Evolutionary conservation across 2,113 vertebrate genomes (phyloP), one percentile per base, ranked within the genome.

Genomic region (Cyprinodon tularosa): DNA sequence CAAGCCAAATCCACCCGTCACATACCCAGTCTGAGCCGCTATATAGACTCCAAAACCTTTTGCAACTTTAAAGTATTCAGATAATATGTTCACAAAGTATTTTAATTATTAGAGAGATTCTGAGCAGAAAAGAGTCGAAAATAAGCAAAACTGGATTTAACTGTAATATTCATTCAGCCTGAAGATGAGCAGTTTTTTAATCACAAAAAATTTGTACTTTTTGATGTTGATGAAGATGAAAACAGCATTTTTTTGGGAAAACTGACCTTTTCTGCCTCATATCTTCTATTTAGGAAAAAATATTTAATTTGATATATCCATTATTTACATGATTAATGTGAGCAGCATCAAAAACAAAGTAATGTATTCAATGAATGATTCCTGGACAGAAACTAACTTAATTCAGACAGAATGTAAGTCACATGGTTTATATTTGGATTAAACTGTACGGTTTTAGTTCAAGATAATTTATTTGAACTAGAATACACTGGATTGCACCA

Each of bases 21-120:
- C 73, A 79, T 78, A 88, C 86, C 90, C 93, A 93, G 93, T 94
- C 92, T 92, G 88, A 91, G 82, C 82, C 87, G 87, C 91, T 91
- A 90, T 84, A 89, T 74, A 93, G 82, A 90, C 80, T 84, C 72
- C 74, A 76, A 47, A 73, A 66, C 45, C 68, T 81, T 71, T 57
- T 17, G 53, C 63, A 7, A n/a, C 68, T 14, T 71, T 78, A 68
- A 71, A 67, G 40, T 71, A 71, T 61, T 20, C 62, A 63, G 40
- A n/a, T n/a, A 8, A 8, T 57, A 14, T 62, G 42, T 68, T 20
- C 29, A 68, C 39, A 80, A 42, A 71, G 48, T 47, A 12, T 68
- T 76, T 12, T 22, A 79, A 68, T n/a, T n/a, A n/a, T n/a, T n/a
- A n/a, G n/a, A n/a, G n/a, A n/a, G n/a, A n/a, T n/a, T n/a, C 44